Evolutionary conservation across 2,113 vertebrate genomes (phyloP).

Genomic region (Corythoichthys haematopterus): DNA sequence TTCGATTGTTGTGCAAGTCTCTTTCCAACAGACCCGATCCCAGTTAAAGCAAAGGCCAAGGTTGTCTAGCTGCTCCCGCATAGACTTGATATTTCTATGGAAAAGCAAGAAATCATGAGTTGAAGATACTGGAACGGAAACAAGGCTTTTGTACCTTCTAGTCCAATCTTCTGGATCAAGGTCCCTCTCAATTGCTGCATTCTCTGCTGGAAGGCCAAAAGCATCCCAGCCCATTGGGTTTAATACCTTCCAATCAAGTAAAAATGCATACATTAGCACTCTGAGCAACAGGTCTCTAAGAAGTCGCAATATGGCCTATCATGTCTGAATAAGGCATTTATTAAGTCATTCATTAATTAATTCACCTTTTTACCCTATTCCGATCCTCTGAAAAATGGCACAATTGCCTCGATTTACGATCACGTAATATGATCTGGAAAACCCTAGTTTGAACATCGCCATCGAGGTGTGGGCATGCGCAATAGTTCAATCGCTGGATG

Average conservation of each 20-base stretch:
- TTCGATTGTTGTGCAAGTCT: background rate
- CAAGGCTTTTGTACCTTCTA: constrained; percentile 69
- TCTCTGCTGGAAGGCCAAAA: constrained; percentile 94
- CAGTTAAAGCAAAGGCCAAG: constrained; percentile 92
- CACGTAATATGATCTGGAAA: no score
- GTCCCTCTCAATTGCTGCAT: constrained; percentile 87
- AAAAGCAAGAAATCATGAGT: constrained; percentile 13
- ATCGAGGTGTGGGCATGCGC: no score
- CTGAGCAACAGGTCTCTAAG: background rate
- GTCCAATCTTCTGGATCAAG: constrained; percentile 92
- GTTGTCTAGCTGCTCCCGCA: constrained; percentile 85
- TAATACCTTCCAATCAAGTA: constrained; percentile 76
- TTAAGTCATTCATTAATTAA: no score
- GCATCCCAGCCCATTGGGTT: constrained; percentile 99
- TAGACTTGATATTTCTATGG: constrained; percentile 86
- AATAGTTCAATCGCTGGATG: no score
- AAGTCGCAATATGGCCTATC: no score
- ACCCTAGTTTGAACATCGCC: no score
- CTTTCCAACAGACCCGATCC: constrained; percentile 83
- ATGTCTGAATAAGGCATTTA: no score
- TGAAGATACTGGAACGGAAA: background rate
- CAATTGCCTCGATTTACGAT: no score
- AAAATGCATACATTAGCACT: background rate
- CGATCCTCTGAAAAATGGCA: no score
- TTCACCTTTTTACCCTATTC: no score